Evolutionary conservation across 2,888 invertebrate species (phyloP), one percentile per base, ranked within the genome.

Genomic region (Rosalia funebris): DNA sequence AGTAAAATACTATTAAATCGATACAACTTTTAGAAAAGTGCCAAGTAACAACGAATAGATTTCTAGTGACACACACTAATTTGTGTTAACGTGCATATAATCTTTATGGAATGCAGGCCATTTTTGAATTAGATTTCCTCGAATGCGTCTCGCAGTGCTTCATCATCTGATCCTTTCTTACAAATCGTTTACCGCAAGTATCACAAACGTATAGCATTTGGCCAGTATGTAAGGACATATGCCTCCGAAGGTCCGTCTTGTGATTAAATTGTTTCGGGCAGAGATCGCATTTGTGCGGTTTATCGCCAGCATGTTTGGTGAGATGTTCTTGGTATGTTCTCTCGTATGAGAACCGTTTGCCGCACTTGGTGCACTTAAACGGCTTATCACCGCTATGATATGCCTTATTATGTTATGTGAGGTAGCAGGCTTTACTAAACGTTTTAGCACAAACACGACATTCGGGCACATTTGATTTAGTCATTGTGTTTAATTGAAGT

Each of bases 221-320:
- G 46, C 92, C 93, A n/a, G 91, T 91, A 79, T 95, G 95, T 70
- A 92, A 85, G 80, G 93, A 93, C 86, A 91, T 89, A 82, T 95
- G 95, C 66, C 95, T 87, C 63, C 93, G 86, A 72, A 95, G 83
- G 79, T 95, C 95, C 54, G 94, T 94, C 82, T 94, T 95, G 82
- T 95, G 94, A 78, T 94, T 93, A 82, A 95, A 95, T 74, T 92
- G 91, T 79, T 95, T 95, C 14, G 92, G 92, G 75, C 94, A 95
- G 62, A 87, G 84, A 60, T 88, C 88, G 82, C 95, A 95, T 82
- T 93, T 93, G 82, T 91, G 91, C 10, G 93, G 93, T 78, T 95
- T 94, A 65, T 93, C 91, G 60, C 90, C 90, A 11, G 89, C 87
- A 79, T 94, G 94, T 77, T 93, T 92, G 25, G 85, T 84, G 75